Evolutionary conservation across 2,113 vertebrate genomes (phyloP), one percentile per base, ranked within the genome.

Genomic region (Hucho hucho): DNA sequence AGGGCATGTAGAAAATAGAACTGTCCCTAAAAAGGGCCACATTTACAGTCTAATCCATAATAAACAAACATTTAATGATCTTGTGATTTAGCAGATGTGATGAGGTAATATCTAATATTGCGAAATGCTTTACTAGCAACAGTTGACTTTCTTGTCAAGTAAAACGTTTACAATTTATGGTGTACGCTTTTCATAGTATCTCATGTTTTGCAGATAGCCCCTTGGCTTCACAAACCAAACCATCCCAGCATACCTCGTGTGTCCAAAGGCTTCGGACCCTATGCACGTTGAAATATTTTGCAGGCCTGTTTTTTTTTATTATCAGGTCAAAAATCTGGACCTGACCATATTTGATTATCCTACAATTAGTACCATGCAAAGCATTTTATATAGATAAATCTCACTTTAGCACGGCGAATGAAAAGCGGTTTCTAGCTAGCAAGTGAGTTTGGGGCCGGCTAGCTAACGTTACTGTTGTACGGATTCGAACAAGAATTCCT

Each of bases 161-260:
- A 20, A 16, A 56, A 11, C 53, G 18, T 5, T 56, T 56, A 56
- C 13, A 20, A 18, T 56, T 56, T 20, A 22, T 7, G 11, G 18
- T 61, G 5, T 61, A 61, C 58, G 58, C 16, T 22, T 22, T 61
- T 61, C n/a, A 61, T 24, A 22, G 6, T n/a, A 61, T 11, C n/a
- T 22, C 18, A 24, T 22, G 0, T 61, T 22, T 61, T 61, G n/a
- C 58, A 61, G 20, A 6, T 16, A 3, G 16, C 7, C 58, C 58
- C 58, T 24, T 61, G 1, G 58, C 58, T 61, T 53, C 49, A 53
- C 25, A 24, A 74, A n/a, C 70, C 78, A 81, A 91, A 88, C 87
- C 49, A 86, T 92, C 92, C 89, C 91, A 83, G 91, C 90, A 87
- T 91, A 87, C 93, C 80, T 87, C 82, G 91, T 90, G 65, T 67